Evolutionary conservation across 2,888 invertebrate species (phyloP), one percentile per base, ranked within the genome.

Genomic region (Parnassius apollo): DNA sequence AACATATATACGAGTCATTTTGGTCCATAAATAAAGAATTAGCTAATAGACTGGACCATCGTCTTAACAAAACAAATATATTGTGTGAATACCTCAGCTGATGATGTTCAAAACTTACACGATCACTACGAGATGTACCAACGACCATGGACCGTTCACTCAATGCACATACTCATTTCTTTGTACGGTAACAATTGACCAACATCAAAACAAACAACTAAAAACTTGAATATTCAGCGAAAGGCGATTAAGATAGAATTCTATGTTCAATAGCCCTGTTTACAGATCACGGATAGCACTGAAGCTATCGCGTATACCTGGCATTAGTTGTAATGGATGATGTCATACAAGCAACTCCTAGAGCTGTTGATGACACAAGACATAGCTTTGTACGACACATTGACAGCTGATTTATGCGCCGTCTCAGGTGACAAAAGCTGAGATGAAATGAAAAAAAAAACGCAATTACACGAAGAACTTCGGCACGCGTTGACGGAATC

Each of bases 371-470:
- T 86, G 75, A 78, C 76, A 74, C 69, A 72, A 76, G 78, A 82
- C 83, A 83, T 44, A 81, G 78, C 83, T 76, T 81, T 78, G 83
- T 83, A 80, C 77, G 77, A 78, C 77, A 78, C 80, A 78, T 78
- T 87, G 89, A 90, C 88, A 90, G 80, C 85, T 88, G 89, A 90
- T 89, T 89, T 86, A 91, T 90, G 75, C 74, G 74, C 69, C 68
- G 74, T 74, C 83, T 83, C 86, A 86, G 87, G 87, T 88, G 88
- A 87, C 86, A 88, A 84, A 79, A 83, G 69, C 74, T 56, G 49
- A 49, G 49, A 9, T 51, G 55, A 71, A 80, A 82, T 81, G 77
- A 72, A 74, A 75, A 73, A 81, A 81, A 82, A 82, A 83, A 83
- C 80, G 75, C 86, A 85, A 85, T 84, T 78, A 83, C 80, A 76